phyloP scores from a whole-genome alignment of 2,797 vertebrate genomes.

The Arctocebus calabarensis region DNA sequence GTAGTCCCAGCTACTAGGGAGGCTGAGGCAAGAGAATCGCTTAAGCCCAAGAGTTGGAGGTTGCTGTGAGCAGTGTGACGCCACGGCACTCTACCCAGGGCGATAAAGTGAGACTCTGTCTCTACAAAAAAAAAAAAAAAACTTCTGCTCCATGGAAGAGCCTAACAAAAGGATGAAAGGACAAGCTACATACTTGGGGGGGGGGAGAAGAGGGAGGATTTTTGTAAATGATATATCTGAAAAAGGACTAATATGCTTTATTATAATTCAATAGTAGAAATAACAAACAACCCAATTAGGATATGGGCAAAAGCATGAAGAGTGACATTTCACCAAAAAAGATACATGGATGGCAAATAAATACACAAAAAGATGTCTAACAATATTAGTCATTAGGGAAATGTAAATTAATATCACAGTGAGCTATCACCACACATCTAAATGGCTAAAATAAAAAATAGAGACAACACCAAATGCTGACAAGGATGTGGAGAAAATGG shows the following conservation, averaged over 20 bases:
- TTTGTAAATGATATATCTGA: not conserved
- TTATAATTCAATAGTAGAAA: not conserved
- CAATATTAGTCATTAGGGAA: not conserved
- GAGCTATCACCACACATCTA: not conserved
- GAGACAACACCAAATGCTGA: not conserved
- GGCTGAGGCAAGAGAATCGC: no score
- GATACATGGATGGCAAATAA: not conserved
- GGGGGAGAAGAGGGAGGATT: not conserved
- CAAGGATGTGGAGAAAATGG: not conserved
- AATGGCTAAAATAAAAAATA: constrained; percentile 28
- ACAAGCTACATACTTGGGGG: not conserved
- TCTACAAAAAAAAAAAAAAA: not conserved
- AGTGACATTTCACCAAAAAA: not conserved
- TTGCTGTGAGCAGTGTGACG: no score
- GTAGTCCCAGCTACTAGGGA: no score
- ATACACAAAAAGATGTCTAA: not conserved
- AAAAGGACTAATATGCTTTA: not conserved
- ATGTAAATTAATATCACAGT: constrained; percentile 9
- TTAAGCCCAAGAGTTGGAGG: no score
- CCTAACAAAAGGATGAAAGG: not conserved
- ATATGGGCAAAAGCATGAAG: not conserved
- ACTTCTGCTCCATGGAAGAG: not conserved
- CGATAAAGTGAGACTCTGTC: no score
- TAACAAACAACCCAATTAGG: not conserved
- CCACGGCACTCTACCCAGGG: no score